Conservation (phyloP, 2,797 vertebrate species). For the Melanotaenia parkinsoni region DNA sequence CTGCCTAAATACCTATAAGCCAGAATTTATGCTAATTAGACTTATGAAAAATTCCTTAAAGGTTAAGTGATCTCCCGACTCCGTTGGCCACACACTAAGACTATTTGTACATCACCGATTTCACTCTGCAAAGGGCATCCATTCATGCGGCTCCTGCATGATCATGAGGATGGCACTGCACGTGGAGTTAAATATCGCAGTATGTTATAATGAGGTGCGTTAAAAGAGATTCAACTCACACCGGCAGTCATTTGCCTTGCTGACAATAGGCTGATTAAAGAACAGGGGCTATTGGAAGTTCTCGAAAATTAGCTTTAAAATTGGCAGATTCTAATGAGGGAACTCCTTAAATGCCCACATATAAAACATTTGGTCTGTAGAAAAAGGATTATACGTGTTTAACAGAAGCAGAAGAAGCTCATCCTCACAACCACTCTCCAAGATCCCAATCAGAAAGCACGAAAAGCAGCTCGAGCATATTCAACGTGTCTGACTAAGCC, state of each 20-base stretch:
- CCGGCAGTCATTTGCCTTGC: background rate
- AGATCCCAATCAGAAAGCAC: background rate
- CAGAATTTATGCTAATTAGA: constrained; percentile 49
- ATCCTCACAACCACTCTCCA: background rate
- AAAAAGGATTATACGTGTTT: background rate
- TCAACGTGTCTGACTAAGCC: background rate
- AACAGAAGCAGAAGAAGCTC: background rate
- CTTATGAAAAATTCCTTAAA: constrained; percentile 55
- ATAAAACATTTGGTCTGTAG: background rate
- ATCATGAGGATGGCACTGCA: constrained; percentile 6
- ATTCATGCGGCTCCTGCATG: constrained; percentile 8
- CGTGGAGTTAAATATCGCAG: background rate
- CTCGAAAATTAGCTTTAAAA: background rate
- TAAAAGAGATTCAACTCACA: background rate
- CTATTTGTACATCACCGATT: constrained; percentile 43
- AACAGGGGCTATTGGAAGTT: background rate
- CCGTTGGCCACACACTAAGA: constrained; percentile 37
- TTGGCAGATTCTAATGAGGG: background rate
- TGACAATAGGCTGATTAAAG: background rate
- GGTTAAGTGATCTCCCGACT: constrained; percentile 63
- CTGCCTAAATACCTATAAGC: constrained; percentile 42
- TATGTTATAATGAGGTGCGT: background rate
- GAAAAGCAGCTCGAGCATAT: background rate
- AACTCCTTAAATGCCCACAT: background rate
- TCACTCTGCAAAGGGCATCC: constrained; percentile 16